These are phyloP conservation scores for Seriola aureovittata DNA, from an alignment of 2,113 vertebrate genomes.

Conservation along the genomic window DNA sequence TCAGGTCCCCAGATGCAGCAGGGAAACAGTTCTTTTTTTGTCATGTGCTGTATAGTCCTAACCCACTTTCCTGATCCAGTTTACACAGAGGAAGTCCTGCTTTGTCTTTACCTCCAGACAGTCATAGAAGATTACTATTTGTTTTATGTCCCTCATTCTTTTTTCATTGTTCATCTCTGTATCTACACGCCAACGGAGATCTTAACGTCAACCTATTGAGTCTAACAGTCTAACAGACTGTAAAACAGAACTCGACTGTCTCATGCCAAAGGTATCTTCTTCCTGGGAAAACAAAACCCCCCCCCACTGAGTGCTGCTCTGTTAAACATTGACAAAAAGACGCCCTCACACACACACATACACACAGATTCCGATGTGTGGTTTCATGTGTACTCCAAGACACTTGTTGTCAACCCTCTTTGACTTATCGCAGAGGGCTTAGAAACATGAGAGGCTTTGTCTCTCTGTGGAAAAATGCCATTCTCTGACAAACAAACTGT, in stretches of 20 bases:
- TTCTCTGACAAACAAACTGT: neutral
- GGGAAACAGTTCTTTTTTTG: slow-evolving; percentile 56
- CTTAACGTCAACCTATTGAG: slow-evolving; percentile 11
- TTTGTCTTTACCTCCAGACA: slow-evolving; percentile 46
- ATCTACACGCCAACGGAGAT: slow-evolving; percentile 13
- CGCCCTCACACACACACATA: slow-evolving; percentile 15
- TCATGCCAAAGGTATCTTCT: slow-evolving; percentile 54
- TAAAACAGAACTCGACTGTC: slow-evolving; percentile 24
- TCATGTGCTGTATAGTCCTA: slow-evolving; percentile 23
- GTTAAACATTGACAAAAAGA: slow-evolving; percentile 67
- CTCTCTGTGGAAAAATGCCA: slow-evolving; percentile 21
- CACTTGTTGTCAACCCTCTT: slow-evolving; percentile 52
- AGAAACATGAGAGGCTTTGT: slow-evolving; percentile 59
- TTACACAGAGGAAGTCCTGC: slow-evolving; percentile 42
- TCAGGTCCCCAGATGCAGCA: slow-evolving; percentile 60
- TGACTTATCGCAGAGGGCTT: slow-evolving; percentile 50
- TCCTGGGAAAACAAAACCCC: slow-evolving; percentile 53
- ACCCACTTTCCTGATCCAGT: slow-evolving; percentile 76
- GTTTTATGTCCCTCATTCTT: slow-evolving; percentile 34
- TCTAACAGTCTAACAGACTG: neutral
- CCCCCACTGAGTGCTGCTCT: slow-evolving; percentile 36
- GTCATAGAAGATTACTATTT: slow-evolving; percentile 31
- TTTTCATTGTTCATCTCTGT: slow-evolving; percentile 28
- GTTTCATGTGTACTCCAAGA: slow-evolving; percentile 66
- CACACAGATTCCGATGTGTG: slow-evolving; percentile 43